Evolutionary conservation across 1,140 invertebrate genomes (phyloP).

Genomic region (Alviniconcha marisindica): DNA sequence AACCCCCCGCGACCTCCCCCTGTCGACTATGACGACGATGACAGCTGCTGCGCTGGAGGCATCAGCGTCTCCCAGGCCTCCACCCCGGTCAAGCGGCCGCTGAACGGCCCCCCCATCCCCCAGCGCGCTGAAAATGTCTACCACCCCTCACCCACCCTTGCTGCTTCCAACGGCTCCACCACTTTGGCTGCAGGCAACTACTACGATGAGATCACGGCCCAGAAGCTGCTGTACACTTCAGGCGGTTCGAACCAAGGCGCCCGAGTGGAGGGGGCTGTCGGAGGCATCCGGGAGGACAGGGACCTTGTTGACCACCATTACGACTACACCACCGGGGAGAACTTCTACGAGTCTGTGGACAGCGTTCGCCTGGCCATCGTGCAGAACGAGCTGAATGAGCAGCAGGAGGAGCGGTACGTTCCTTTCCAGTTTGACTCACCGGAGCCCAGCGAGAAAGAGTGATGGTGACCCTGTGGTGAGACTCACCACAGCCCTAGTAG

Average conservation of each 20-base stretch:
- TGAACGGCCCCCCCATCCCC: not conserved
- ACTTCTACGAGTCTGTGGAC: slow-evolving; percentile 36
- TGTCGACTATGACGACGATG: not conserved
- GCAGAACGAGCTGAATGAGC: slow-evolving; percentile 31
- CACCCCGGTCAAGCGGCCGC: not conserved
- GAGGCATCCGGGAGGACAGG: not conserved
- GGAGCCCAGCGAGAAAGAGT: not conserved
- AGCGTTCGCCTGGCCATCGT: slow-evolving; percentile 28
- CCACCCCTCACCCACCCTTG: not conserved
- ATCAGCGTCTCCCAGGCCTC: not conserved
- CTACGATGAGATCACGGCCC: slow-evolving; percentile 7
- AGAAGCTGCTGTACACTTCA: not conserved
- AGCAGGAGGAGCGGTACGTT: slow-evolving; percentile 28
- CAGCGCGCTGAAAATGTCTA: not conserved
- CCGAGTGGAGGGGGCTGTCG: not conserved
- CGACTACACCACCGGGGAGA: slow-evolving; percentile 32
- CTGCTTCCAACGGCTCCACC: no score
- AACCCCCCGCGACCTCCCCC: not conserved
- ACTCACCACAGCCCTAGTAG: no score
- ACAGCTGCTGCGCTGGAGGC: not conserved
- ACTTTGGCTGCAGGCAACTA: not conserved
- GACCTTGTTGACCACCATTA: slow-evolving; percentile 26
- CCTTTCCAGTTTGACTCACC: slow-evolving; percentile 22
- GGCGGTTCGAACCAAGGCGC: not conserved
- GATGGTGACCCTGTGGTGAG: no score